Base-by-base conservation (phyloP, 1,140 invertebrate genomes). In the Heliconius hermathena region DNA sequence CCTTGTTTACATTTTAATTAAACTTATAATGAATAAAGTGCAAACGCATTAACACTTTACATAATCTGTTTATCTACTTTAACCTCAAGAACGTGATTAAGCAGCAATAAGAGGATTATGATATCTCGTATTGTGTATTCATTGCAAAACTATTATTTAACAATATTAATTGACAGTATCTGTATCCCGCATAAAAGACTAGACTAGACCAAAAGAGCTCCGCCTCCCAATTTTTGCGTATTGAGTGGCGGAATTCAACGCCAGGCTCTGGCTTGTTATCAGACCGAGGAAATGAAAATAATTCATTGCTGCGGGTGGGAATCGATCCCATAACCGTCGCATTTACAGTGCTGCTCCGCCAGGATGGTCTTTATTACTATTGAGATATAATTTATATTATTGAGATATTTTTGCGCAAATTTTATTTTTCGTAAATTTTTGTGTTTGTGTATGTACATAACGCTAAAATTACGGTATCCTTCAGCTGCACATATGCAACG, bases 71-170 rank as follows among this genome's bases (percentile, higher is more conserved):
- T 29, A 66, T 26, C 60, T 66, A 29, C 22, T 66, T 57, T 57
- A 66, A 76, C 57, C 54, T 60, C 20, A 13, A 36, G 57, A 41
- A 76, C 74, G 74, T 76, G 74, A 57, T 76, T 76, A 70, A 41
- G 38, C 33, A 41, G 74, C 36, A 33, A 76, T 11, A 70, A 76
- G 71, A 41, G 26, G 70, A 29, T 49, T 26, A 46, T 57, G 26
- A 26, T 72, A 49, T 73, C 33, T 74, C 26, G 73, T 73, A 78
- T 22, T 57, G 9, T 57, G n/a, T 57, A 52, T 52, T 82, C 76
- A 22, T 60, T 60, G 54, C n/a, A 26, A 22, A 60, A 1, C 20
- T 60, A 26, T 60, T 60, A 11, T 20, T 3, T 60, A 22, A 57
- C n/a, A 57, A 57, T 22, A 22, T 57, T 57, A 57, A 57, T 57